phyloP scores from a whole-genome alignment of 2,888 invertebrate genomes.

The Timema cristinae region DNA sequence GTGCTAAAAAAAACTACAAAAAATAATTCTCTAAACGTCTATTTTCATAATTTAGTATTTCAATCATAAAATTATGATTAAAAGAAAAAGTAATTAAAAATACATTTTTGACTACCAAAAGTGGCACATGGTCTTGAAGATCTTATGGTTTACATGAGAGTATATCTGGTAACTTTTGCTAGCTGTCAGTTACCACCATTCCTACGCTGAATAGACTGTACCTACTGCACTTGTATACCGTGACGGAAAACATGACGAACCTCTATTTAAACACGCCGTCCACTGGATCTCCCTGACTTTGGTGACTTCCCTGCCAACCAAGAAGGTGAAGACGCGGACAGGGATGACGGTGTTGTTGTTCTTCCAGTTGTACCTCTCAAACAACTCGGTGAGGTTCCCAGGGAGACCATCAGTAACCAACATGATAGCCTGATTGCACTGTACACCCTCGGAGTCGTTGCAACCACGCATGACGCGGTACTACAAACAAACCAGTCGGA shows the following conservation, averaged over 20 bases:
- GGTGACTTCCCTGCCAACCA: constrained; percentile 90
- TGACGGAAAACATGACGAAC: constrained; percentile 44
- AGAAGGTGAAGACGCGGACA: constrained; percentile 91
- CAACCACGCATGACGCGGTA: constrained; percentile 27
- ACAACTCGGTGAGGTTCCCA: constrained; percentile 79
- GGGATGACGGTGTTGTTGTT: constrained; percentile 65
- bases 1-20: no score
- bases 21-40: no score
- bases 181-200: no score
- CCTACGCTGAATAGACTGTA: no score
- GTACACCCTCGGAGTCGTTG: constrained; percentile 39
- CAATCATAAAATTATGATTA: no score
- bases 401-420: constrained; percentile 93
- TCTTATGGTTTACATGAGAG: no score
- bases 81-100: no score
- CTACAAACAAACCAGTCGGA: constrained; percentile 9
- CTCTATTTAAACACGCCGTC: constrained; percentile 95
- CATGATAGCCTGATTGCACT: constrained; percentile 96
- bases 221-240: background rate
- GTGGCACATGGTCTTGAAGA: no score
- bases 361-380: constrained; percentile 71
- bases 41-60: no score
- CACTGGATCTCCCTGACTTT: constrained; percentile 84
- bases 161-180: no score
- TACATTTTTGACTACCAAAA: no score